phyloP scores from a whole-genome alignment of 1,140 invertebrate species.

The Melanaphis sacchari region DNA sequence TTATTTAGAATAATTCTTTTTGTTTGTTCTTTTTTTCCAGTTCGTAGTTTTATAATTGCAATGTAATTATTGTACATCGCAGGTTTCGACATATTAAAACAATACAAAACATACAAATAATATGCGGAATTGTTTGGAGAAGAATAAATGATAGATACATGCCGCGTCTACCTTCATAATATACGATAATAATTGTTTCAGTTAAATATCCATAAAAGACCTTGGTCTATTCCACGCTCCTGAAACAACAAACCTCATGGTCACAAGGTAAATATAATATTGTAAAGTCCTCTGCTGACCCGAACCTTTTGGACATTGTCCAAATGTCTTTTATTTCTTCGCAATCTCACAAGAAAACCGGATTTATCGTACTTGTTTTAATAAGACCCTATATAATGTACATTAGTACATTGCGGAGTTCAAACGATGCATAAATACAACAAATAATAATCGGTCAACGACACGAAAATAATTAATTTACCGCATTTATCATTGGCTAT shows the following conservation, averaged over 20 bases:
- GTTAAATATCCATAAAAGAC: conserved; percentile 11
- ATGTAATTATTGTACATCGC: neutral
- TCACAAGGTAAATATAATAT: neutral
- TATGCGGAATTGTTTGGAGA: neutral
- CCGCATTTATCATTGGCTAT: neutral
- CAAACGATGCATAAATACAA: neutral
- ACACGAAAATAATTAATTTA: neutral
- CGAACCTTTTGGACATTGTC: neutral
- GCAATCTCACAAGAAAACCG: neutral
- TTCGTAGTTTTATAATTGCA: neutral
- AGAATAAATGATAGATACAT: neutral
- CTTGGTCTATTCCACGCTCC: neutral
- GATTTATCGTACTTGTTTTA: neutral
- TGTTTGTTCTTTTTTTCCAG: conserved; percentile 3
- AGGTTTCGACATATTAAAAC: neutral
- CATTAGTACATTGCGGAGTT: neutral
- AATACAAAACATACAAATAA: neutral
- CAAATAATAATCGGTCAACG: conserved; percentile 4
- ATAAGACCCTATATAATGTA: neutral
- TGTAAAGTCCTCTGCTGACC: neutral
- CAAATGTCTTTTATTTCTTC: neutral
- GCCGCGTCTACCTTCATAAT: too few species aligned
- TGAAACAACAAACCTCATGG: neutral
- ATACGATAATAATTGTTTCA: neutral
- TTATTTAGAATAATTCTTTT: neutral